A percentile compares a stretch with the other conserved stretches of the same genome.
Evolutionary conservation across 2,888 invertebrate genomes (phyloP).

Genomic region (Tricholauxania praeusta): DNA sequence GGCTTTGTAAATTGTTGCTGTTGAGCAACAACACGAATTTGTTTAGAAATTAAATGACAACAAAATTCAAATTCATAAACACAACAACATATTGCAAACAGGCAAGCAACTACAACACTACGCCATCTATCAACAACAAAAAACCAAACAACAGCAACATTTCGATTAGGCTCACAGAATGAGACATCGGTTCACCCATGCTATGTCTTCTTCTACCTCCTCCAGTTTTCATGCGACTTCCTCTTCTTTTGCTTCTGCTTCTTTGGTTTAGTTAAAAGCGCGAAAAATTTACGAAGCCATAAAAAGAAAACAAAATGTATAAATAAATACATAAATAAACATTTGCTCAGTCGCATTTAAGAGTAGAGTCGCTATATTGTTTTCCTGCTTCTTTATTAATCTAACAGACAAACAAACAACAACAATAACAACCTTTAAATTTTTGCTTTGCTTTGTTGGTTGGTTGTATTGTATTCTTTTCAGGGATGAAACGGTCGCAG

Average conservation of each 20-base stretch:
- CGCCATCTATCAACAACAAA: constrained; percentile 64
- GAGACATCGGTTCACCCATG: constrained; percentile 21
- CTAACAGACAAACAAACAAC: constrained; percentile 44
- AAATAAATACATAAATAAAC: too few relatives aligned
- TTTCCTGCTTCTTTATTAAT: constrained; percentile 46
- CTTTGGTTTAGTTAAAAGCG: not conserved
- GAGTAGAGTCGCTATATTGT: constrained; percentile 36
- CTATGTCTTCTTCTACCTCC: not conserved
- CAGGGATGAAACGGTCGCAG: too few relatives aligned
- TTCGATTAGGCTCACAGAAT: constrained; percentile 63
- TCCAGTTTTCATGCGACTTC: not conserved
- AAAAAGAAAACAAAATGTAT: not conserved
- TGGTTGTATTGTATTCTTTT: not conserved
- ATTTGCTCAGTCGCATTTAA: too few relatives aligned
- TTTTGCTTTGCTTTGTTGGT: not conserved
- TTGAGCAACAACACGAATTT: constrained; percentile 5
- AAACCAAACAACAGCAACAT: constrained; percentile 67
- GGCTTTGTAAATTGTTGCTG: not conserved
- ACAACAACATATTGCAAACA: too few relatives aligned
- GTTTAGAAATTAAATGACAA: not conserved
- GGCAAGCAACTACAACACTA: too few relatives aligned
- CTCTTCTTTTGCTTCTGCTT: not conserved
- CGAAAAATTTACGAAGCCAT: constrained; percentile 5
- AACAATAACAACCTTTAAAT: constrained; percentile 35
- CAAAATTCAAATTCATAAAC: too few relatives aligned